Evolutionary conservation across 2,888 invertebrate genomes (phyloP).

Genomic region (Lampropteryx suffumata): DNA sequence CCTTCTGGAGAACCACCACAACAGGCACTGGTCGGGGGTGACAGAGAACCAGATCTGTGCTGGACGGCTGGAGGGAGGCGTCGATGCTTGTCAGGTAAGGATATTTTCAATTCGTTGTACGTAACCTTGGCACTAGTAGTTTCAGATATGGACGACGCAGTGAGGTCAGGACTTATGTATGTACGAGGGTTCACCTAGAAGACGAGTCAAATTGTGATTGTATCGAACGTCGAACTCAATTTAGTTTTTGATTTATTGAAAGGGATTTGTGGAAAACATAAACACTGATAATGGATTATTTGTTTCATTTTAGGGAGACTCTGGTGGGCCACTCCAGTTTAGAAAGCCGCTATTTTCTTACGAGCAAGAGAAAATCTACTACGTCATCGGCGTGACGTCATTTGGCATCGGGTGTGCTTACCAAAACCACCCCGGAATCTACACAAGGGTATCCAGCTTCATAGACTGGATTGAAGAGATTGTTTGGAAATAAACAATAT

Average conservation of each 20-base stretch:
- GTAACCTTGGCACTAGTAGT: too few species aligned
- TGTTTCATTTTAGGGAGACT: slow-evolving; percentile 84
- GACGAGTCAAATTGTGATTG: too few species aligned
- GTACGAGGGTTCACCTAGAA: too few species aligned
- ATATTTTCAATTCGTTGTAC: too few species aligned
- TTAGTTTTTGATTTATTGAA: too few species aligned
- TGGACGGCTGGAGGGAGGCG: slow-evolving; percentile 57
- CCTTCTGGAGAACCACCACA: slow-evolving; percentile 41
- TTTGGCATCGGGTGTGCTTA: slow-evolving; percentile 60
- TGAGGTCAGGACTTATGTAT: too few species aligned
- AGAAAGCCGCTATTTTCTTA: slow-evolving; percentile 40
- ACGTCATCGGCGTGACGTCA: slow-evolving; percentile 62
- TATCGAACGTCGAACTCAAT: too few species aligned
- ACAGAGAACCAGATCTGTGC: slow-evolving; percentile 60
- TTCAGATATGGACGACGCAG: too few species aligned
- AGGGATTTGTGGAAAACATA: too few species aligned
- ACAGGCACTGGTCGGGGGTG: slow-evolving; percentile 55
- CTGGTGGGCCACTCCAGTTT: slow-evolving; percentile 86
- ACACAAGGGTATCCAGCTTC: slow-evolving; percentile 59
- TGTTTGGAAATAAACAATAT: slow-evolving; percentile 50
- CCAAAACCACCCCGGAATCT: slow-evolving; percentile 55
- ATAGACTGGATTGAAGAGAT: slow-evolving; percentile 62
- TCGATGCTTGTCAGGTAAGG: slow-evolving; percentile 59
- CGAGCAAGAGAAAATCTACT: slow-evolving; percentile 46
- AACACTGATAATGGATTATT: too few species aligned